Evolutionary conservation across 2,888 invertebrate genomes (phyloP), one percentile per base, ranked within the genome.

Genomic region (Heliconius aoede): DNA sequence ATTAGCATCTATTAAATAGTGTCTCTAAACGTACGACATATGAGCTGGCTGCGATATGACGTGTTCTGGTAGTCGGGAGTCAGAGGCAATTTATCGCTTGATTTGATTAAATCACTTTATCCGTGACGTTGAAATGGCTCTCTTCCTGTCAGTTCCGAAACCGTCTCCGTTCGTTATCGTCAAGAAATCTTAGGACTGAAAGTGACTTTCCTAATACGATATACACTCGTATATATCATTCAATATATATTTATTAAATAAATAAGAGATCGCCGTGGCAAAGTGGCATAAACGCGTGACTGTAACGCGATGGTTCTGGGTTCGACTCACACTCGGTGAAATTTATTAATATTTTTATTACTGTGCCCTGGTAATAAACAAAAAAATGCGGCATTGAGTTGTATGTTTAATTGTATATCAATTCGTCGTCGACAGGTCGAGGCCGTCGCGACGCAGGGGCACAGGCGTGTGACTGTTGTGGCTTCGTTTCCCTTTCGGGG

Each of bases 51-150:
- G 76, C 58, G 71, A 79, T 75, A 77, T 80, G 76, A 80, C 77
- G 80, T 79, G 76, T 78, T 76, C 75, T 71, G 74, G 73, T 67
- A 78, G 76, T 80, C 76, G 81, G 84, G 85, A 78, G 72, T 80
- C 80, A 81, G 84, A 85, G 86, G 85, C 90, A 90, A 91, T 91
- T 90, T 89, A 88, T 88, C 88, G 90, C 86, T 85, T 90, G 88
- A 93, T 93, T 91, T 91, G 90, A 90, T 91, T 92, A 88, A 90
- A 91, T 91, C 92, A 93, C 92, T 91, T 88, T 89, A 90, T 89
- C 89, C 87, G 84, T 88, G 88, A 90, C 91, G 90, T 85, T 88
- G 89, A 88, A 91, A 92, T 91, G 87, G 88, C 83, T 84, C 82
- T 83, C 89, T 92, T 93, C 93, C 93, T 90, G 91, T 82, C 85